phyloP scores from a whole-genome alignment of 2,113 vertebrate species.

The Scophthalmus maximus region DNA sequence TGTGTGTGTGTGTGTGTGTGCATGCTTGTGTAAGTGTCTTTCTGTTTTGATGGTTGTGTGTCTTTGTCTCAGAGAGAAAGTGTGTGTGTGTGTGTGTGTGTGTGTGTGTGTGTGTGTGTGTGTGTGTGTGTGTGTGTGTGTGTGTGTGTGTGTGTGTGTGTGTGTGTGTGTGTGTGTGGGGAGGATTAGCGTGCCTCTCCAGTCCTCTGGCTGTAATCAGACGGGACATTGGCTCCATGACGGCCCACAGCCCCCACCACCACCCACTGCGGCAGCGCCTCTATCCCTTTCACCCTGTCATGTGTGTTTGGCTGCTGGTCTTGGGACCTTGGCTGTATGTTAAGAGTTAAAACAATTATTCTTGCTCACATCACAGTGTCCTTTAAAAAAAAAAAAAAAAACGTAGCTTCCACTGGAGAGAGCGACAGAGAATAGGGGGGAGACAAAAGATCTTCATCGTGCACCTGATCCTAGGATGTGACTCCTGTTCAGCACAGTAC shows the following conservation, averaged over 20 bases:
- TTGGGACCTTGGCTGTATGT: constrained; percentile 55
- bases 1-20: too few species aligned
- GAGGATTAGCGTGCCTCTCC: constrained; percentile 80
- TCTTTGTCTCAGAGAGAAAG: too few species aligned
- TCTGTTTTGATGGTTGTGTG: constrained; percentile 33
- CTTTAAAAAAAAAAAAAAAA: constrained; percentile 17
- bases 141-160: constrained; percentile 29
- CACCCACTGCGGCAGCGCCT: constrained; percentile 71
- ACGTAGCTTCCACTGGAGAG: neutral
- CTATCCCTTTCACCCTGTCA: constrained; percentile 69
- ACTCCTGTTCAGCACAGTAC: too few species aligned
- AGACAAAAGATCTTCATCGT: neutral
- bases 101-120: neutral
- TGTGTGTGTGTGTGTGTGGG: constrained; percentile 42
- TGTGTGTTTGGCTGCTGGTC: constrained; percentile 63
- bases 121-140: constrained; percentile 36
- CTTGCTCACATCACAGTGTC: constrained; percentile 53
- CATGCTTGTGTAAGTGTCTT: constrained; percentile 13
- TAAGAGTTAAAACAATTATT: constrained; percentile 74
- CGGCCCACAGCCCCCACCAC: constrained; percentile 71
- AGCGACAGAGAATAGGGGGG: neutral
- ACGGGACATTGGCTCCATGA: constrained; percentile 83
- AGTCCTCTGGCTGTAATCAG: constrained; percentile 80
- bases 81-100: constrained; percentile 12
- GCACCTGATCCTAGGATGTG: neutral